Conservation (phyloP, 2,888 invertebrate genomes). For the Tenodera sinensis region DNA sequence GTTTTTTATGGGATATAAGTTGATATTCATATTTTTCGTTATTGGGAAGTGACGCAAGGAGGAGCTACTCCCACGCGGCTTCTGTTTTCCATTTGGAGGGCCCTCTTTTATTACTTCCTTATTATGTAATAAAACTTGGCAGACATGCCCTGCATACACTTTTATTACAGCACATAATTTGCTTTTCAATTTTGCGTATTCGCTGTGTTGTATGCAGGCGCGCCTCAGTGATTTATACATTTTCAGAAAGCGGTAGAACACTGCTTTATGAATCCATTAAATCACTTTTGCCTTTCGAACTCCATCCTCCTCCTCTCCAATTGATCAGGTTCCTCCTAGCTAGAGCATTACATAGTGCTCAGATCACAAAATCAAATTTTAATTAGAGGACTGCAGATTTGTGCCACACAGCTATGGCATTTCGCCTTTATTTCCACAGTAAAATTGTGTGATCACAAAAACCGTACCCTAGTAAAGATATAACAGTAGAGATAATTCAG, state of each 20-base stretch:
- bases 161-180: background rate
- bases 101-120: background rate
- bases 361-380: background rate
- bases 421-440: too few relatives aligned
- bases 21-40: background rate
- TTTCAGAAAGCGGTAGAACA: background rate
- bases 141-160: background rate
- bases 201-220: background rate
- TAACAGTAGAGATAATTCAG: too few relatives aligned
- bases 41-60: background rate
- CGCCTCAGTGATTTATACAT: background rate
- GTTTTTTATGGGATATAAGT: background rate
- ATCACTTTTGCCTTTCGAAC: background rate
- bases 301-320: background rate
- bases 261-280: background rate
- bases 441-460: too few relatives aligned
- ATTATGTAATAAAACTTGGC: background rate
- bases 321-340: background rate
- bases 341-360: background rate
- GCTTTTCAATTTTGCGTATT: background rate
- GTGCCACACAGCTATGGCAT: too few relatives aligned
- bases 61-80: background rate
- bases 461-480: too few relatives aligned
- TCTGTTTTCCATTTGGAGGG: background rate
- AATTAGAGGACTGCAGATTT: background rate